A percentile compares a stretch with the other conserved stretches of the same genome.
These are phyloP conservation scores for Cephus spinipes DNA, from an alignment of 2,888 invertebrate genomes.

Conservation along the genomic window DNA sequence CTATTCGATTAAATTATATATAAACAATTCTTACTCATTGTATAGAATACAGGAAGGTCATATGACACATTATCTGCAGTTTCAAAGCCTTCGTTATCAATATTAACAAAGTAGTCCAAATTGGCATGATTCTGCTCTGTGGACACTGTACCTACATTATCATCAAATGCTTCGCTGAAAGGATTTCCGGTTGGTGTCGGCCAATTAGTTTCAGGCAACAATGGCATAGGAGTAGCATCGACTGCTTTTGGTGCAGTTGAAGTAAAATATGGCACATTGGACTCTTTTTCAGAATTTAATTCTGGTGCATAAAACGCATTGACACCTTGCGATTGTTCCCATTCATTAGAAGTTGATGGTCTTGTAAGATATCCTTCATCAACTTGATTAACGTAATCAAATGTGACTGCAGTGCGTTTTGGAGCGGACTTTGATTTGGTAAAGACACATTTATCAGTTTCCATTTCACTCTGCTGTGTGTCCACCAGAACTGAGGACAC, in stretches of 20 bases:
- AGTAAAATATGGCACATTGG: not conserved
- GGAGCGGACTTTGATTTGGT: not conserved
- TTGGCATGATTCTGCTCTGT: not conserved
- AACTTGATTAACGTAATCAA: not conserved
- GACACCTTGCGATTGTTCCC: not conserved
- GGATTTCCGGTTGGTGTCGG: not conserved
- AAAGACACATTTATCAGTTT: not conserved
- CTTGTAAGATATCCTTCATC: slow-evolving; percentile 9
- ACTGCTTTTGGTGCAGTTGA: not conserved
- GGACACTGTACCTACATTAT: not conserved
- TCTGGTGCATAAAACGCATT: not conserved
- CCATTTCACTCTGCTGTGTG: not conserved
- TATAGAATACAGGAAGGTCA: not conserved
- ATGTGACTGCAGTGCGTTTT: not conserved
- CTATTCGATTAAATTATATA: not conserved
- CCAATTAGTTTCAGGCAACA: not conserved
- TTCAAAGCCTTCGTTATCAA: not conserved
- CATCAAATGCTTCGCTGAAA: not conserved
- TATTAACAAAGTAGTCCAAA: not conserved
- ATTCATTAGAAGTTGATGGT: not conserved
- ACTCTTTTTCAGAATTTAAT: not conserved
- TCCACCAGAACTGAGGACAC: not conserved
- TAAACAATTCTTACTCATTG: not conserved
- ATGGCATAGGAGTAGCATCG: not conserved
- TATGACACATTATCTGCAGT: not conserved